Evolutionary conservation across 2,113 vertebrate species (phyloP), one percentile per base, ranked within the genome.

Genomic region (Puma concolor): DNA sequence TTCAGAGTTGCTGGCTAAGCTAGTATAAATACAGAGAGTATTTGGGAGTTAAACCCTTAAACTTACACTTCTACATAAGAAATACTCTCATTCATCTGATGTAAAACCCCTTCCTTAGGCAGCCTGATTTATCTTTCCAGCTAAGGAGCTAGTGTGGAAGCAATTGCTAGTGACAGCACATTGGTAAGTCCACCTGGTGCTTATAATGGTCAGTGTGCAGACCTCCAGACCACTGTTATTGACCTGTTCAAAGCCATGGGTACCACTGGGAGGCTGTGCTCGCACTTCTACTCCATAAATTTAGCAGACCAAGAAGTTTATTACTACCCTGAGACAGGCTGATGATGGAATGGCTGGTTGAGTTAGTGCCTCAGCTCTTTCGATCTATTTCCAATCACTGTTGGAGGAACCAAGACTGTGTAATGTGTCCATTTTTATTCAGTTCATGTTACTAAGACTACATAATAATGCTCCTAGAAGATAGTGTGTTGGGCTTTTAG

Each of bases 261-360:
- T 87, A 98, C 88, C 57, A 57, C 33, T 71, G 96, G 82, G 96
- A 97, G 82, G 41, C 88, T 97, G 96, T 97, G 97, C 85, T 97
- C 7, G 15, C 82, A 97, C 88, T 97, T 98, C 74, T 41, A 86
- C 92, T 97, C 96, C 88, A 97, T 98, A 98, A 98, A 98, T 98
- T 98, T 97, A 98, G 88, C 94, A 96, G 93, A 88, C 72, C 79
- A 60, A 97, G 88, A 97, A 97, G 95, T 97, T 98, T 98, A 98
- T 98, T 96, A 97, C 97, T 97, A 93, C 88, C 88, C 83, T 74
- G 96, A 98, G 97, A 98, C 97, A 98, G 87, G 94, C 86, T 97
- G 94, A 98, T 96, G 97, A 98, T 98, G 93, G 97, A 98, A 98
- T 95, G 95, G 96, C 97, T 97, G 94, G 95, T 97, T 97, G 98